Evolutionary conservation across 2,888 invertebrate genomes (phyloP).

Genomic region (Parnassius mnemosyne): DNA sequence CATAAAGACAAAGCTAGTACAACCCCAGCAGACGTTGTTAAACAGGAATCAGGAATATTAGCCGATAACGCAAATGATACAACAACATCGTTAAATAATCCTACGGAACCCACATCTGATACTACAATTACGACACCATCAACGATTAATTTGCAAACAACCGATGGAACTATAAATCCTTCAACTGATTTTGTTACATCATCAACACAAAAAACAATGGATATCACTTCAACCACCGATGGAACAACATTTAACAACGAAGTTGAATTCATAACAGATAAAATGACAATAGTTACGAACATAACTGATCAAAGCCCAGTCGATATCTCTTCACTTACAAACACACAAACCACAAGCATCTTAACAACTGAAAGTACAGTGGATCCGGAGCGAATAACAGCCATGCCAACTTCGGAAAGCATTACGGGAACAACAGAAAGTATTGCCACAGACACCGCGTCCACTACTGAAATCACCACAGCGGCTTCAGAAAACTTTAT

Average conservation of each 20-base stretch:
- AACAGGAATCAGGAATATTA: slow-evolving; percentile 39
- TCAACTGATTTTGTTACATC: slow-evolving; percentile 2
- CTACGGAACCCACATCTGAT: slow-evolving; percentile 5
- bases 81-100: slow-evolving; percentile 21
- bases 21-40: slow-evolving; percentile 46
- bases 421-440: slow-evolving; percentile 12
- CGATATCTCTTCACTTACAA: neutral
- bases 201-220: neutral
- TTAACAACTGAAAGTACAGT: neutral
- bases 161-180: neutral
- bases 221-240: neutral
- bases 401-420: slow-evolving; percentile 3
- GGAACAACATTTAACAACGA: neutral
- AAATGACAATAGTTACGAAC: neutral
- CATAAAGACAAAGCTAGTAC: slow-evolving; percentile 52
- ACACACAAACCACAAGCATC: neutral
- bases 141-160: neutral
- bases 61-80: slow-evolving; percentile 21
- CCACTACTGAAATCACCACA: slow-evolving; percentile 1
- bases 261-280: neutral
- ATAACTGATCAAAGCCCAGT: neutral
- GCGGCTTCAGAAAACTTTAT: slow-evolving; percentile 5
- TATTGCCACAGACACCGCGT: slow-evolving; percentile 1
- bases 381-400: neutral
- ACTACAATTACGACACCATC: slow-evolving; percentile 17